Base-by-base conservation (phyloP, 1,140 invertebrate species). In the Aricia agestis region DNA sequence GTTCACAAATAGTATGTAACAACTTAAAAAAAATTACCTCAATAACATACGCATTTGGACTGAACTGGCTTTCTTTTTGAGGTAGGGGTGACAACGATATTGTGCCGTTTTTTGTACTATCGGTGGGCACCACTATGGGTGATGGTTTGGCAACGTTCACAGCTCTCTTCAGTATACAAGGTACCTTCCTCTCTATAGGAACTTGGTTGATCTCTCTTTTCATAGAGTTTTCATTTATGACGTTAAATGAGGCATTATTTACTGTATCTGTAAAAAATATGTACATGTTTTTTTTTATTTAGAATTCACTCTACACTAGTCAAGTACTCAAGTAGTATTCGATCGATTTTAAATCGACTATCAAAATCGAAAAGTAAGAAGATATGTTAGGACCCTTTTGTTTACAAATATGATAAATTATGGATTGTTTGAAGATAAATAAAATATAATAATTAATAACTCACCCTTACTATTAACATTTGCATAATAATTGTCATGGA, bases 161-260 rank as follows among this genome's bases (percentile, higher is more conserved):
- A 68, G 75, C 66, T 68, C 72, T 82, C 72, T 84, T 87, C 19
- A 87, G 73, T 77, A 87, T 82, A 68, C 74, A 82, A 1, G 82
- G 81, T 15, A 86, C 57, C 61, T 81, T 85, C 42, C 81, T 86
- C 63, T 84, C 77, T 7, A 83, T 69, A 42, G 80, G 76, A 68
- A 74, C 70, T 13, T 79, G 74, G 17, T 69, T 78, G 6, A 82
- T 80, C 6, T 82, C 79, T 65, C 75, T 83, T 67, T 72, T 72
- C n/a, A 72, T 63, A 45, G 71, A 74, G 70, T 89, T 82, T 72
- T 91, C 89, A 78, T 91, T 91, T 6, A 87, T 79, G 6, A 91
- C 85, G 77, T 85, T 88, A 41, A 84, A 89, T 69, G 81, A 85
- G 31, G 82, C 77, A 73, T 84, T 86, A 70, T 81, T 76, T 17